Evolutionary conservation across 30 jellyfish, hydroid and myxozoan genomes (phyloP), one percentile per base, ranked within the genome.

Genomic region (Aurelia aurita complex sp. Pacific): DNA sequence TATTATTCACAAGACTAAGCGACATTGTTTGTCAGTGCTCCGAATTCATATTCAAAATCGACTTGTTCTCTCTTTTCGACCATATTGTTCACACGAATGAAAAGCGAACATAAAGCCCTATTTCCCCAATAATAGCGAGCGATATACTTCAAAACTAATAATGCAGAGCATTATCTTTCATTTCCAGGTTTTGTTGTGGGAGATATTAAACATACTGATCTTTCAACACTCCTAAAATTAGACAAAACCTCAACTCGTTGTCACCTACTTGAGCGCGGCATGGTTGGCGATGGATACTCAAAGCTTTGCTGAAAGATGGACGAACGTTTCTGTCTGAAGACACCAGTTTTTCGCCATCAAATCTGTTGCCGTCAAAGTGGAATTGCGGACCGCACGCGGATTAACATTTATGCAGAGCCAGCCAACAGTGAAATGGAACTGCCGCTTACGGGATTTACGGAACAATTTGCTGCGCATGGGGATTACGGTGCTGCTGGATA

Each of bases 81-180:
- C 33, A 84, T 77, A 84, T 84, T 84, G 93, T 84, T 84, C 82
- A 33, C 64, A 33, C 74, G 82, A 73, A 84, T 84, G 73, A 84
- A 77, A 73, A 83, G 79, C 86, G 80, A 73, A 79, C 89, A 79
- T 79, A 79, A 79, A 79, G 89, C 89, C 79, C 57, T 74, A 73
- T 84, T 74, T 84, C 82, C 93, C 84, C 93, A 73, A 84, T 84
- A 84, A 84, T 84, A 74, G 93, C 87, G 15, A 43, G 75, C 77
- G 70, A 77, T 84, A 71, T 76, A 72, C 88, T 73, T 75, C 38
- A 83, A 83, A 72, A 70, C 77, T 74, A 84, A 84, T 57, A 84
- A 23, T 66, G 66, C 78, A 70, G 64, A 8, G 83, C 77, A 55
- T 53, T 59, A 73, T 61, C 60, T 65, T 68, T 71, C 50, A 73